phyloP scores from a whole-genome alignment of 2,113 vertebrate genomes.

The Cacatua alba region DNA sequence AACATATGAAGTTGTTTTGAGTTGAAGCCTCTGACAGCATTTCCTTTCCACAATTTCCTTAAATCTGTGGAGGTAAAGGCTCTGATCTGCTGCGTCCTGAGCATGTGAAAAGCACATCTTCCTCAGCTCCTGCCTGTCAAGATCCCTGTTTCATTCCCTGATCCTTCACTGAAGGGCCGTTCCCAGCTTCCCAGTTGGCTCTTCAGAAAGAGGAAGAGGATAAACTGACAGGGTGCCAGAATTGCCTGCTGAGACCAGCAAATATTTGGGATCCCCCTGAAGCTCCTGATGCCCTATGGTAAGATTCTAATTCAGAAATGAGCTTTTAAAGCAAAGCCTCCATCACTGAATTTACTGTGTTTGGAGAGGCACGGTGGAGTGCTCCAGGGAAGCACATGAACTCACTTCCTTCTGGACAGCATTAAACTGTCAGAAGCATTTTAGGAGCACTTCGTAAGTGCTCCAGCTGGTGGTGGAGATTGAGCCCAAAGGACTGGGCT shows the following conservation, averaged over 20 bases:
- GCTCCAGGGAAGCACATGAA: not conserved
- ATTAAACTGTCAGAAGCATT: not conserved
- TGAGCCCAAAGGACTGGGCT: not conserved
- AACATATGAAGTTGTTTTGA: not conserved
- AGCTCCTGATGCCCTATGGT: not conserved
- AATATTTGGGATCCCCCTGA: accelerated
- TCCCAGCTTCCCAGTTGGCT: not conserved
- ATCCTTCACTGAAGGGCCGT: not conserved
- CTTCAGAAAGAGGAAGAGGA: not conserved
- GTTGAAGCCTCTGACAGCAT: not conserved
- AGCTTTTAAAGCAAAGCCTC: not conserved
- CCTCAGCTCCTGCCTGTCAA: not conserved
- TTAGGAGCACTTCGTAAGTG: not conserved
- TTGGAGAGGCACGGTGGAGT: not conserved
- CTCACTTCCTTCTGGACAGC: not conserved
- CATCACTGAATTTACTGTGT: not conserved
- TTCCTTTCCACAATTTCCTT: not conserved
- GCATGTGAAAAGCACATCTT: not conserved
- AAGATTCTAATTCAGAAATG: not conserved
- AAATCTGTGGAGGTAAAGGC: not conserved
- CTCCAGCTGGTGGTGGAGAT: not conserved
- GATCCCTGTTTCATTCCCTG: not conserved
- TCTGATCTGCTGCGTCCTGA: not conserved
- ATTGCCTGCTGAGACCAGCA: not conserved
- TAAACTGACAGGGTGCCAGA: not conserved